phyloP scores from a whole-genome alignment of 2,113 vertebrate species.

The Myrmecophaga tridactyla region DNA sequence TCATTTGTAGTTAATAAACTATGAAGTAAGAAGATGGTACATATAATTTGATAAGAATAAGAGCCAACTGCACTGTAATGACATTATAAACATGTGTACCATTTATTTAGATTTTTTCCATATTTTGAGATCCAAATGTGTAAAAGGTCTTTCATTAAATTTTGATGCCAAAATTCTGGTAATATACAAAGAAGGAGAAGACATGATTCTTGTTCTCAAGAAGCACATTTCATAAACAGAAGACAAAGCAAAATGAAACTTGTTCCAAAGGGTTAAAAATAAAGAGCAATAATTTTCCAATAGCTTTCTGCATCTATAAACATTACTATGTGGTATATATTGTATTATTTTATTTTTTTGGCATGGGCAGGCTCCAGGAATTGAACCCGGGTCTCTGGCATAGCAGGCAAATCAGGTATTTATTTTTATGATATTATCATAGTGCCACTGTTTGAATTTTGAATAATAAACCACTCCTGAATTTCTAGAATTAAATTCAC shows the following conservation, averaged over 20 bases:
- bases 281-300: background rate
- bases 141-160: background rate
- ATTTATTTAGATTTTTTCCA: background rate
- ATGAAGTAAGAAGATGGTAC: background rate
- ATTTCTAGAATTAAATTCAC: background rate
- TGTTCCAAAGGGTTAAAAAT: background rate
- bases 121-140: background rate
- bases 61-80: background rate
- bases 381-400: too few species aligned
- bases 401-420: too few species aligned
- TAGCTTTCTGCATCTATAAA: background rate
- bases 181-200: background rate
- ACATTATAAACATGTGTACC: background rate
- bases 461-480: background rate
- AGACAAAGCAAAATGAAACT: background rate
- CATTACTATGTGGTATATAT: background rate
- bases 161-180: background rate
- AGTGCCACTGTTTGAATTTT: background rate
- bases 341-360: too few species aligned
- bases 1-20: background rate
- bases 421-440: background rate
- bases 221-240: background rate
- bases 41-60: background rate
- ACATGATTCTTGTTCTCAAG: background rate
- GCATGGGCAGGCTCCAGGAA: too few species aligned